Evolutionary conservation across 2,797 vertebrate genomes (phyloP).

Genomic region (Galago senegalensis): DNA sequence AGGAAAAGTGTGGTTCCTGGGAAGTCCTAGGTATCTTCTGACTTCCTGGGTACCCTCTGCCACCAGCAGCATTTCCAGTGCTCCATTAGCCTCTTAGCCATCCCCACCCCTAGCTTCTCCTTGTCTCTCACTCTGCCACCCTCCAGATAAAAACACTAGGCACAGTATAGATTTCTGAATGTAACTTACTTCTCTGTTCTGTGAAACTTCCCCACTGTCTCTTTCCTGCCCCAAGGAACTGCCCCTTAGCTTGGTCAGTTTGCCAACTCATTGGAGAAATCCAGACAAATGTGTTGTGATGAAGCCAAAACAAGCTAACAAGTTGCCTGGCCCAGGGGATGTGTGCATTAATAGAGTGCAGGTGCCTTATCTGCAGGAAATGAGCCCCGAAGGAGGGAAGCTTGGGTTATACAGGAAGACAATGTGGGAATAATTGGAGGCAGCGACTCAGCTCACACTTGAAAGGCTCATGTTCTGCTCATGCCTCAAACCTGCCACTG

Average conservation of each 20-base stretch:
- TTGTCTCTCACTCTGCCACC: neutral
- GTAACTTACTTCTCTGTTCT: neutral
- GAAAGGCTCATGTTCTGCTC: neutral
- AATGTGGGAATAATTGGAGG: neutral
- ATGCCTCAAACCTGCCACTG: neutral
- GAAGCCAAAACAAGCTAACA: slow-evolving; percentile 17
- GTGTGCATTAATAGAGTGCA: slow-evolving; percentile 7
- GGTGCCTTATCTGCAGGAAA: slow-evolving; percentile 7
- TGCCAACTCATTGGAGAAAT: neutral
- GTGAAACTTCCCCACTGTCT: neutral
- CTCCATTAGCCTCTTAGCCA: neutral
- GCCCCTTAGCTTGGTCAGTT: neutral
- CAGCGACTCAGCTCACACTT: neutral
- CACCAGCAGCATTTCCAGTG: neutral
- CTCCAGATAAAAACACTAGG: neutral
- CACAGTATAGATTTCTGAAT: neutral
- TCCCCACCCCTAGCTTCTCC: neutral
- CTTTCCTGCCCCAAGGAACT: neutral
- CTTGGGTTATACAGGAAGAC: slow-evolving; percentile 6
- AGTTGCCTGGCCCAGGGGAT: neutral
- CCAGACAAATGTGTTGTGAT: slow-evolving; percentile 44
- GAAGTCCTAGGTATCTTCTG: neutral
- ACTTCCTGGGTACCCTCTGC: neutral
- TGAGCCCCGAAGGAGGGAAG: slow-evolving; percentile 4
- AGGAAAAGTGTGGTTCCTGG: neutral